Evolutionary conservation across 2,113 vertebrate genomes (phyloP), one percentile per base, ranked within the genome.

Genomic region (Microtus ochrogaster): DNA sequence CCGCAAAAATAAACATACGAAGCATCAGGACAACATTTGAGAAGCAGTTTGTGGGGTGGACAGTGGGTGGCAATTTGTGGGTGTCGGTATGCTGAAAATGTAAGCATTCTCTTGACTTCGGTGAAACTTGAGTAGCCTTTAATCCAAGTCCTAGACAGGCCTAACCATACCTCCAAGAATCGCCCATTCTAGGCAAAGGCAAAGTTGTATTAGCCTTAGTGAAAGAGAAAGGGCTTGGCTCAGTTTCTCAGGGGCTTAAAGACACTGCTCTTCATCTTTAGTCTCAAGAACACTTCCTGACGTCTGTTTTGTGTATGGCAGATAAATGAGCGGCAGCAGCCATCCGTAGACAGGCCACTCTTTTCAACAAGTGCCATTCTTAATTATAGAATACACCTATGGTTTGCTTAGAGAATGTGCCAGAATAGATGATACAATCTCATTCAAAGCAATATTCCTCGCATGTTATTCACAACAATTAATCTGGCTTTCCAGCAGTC

Each of bases 11-110:
- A 96, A 95, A 95, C 2, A 49, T 88, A 90, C 5, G 49, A 65
- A 95, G 65, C 89, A 88, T 91, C 94, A 97, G 92, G 97, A 89
- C 89, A 91, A 97, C 93, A 97, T 98, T 91, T 97, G 97, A 97
- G 94, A 97, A 92, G 88, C 95, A 79, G 97, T 94, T 94, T 97
- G 86, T 91, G 58, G 97, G 95, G 96, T 98, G 94, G 97, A 98
- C 8, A 93, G 98, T 96, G 96, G 0, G 96, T 63, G 89, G 88
- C 68, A 74, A 85, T 97, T 96, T 98, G 97, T 98, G 95, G 98
- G 97, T 93, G 81, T 94, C 95, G 97, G 95, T 92, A 70, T 98
- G 97, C 70, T 84, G 97, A 95, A 98, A 97, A 98, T 98, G 61
- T 79, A 85, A 96, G 92, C 13, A 9, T 36, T 92, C 73, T 89